phyloP scores from a whole-genome alignment of 2,113 vertebrate species.

The Pheucticus melanocephalus region DNA sequence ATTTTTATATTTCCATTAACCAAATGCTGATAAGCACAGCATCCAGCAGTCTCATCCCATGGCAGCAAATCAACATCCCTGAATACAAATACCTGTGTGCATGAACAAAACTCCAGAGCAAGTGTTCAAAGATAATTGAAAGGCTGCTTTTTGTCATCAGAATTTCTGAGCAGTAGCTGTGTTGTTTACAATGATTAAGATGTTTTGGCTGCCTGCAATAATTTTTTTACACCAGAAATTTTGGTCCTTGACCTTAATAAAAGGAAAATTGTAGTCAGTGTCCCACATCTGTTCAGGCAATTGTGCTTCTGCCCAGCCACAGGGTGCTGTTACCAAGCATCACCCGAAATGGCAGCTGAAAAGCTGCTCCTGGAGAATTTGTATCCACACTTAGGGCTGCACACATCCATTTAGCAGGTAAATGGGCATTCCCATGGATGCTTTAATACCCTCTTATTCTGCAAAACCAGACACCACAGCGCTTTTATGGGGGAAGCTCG shows the following conservation, averaged over 20 bases:
- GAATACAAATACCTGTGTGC: neutral
- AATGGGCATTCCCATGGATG: neutral
- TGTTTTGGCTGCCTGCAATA: neutral
- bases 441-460: neutral
- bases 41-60: neutral
- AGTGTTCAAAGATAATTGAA: neutral
- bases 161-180: neutral
- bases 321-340: neutral
- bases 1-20: neutral
- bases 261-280: neutral
- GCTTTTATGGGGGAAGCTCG: neutral
- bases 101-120: neutral
- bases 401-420: neutral
- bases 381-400: neutral
- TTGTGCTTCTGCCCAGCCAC: neutral
- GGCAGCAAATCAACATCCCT: neutral
- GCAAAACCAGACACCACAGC: neutral
- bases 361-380: neutral
- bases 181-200: neutral
- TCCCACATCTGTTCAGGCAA: neutral
- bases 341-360: neutral
- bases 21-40: neutral
- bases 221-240: neutral
- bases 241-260: neutral
- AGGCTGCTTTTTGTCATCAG: neutral